Evolutionary conservation across 2,888 invertebrate genomes (phyloP), one percentile per base, ranked within the genome.

Genomic region (Protophormia terraenovae): DNA sequence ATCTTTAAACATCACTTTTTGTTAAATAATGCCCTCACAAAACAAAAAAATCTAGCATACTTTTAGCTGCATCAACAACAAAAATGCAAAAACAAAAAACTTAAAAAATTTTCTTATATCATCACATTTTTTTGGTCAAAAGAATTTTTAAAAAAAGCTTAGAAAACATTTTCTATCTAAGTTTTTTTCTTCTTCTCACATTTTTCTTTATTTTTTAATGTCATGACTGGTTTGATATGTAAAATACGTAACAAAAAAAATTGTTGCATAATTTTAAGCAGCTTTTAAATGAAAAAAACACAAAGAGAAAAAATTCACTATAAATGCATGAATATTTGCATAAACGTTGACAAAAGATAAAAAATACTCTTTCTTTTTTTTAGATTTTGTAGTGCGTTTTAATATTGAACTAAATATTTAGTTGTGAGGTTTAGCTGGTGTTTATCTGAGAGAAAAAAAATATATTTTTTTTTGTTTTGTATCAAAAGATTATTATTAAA

Each of bases 261-360:
- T 29, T 60, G 47, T 82, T 82, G 82, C 82, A 82, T 82, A 82
- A 76, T 69, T 82, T 76, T 62, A 77, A 71, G 77, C 76, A 58
- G 77, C 71, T 72, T 83, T 77, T 45, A 38, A 47, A 58, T 27
- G n/a, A 58, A 67, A 38, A 16, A 50, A 16, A 35, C 6, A 1
- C 45, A 58, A 67, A 41, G n/a, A 53, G 41, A 64, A 14, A 38
- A 22, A 38, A 29, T 24, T 38, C n/a, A 41, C 38, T 22, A 24
- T 41, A 58, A 27, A 50, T 78, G 62, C 66, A 67, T 58, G 58
- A 22, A 35, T 60, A 73, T 81, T 67, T 81, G 73, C 81, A 81
- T 75, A 66, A 76, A 62, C 69, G 75, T 69, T 62, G 69, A 71
- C 82, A 71, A 82, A 75, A 76, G 76, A 69, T 69, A 53, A 6